These are phyloP conservation scores for Thrips palmi DNA, from an alignment of 1,140 invertebrate genomes.

Conservation along the genomic window DNA sequence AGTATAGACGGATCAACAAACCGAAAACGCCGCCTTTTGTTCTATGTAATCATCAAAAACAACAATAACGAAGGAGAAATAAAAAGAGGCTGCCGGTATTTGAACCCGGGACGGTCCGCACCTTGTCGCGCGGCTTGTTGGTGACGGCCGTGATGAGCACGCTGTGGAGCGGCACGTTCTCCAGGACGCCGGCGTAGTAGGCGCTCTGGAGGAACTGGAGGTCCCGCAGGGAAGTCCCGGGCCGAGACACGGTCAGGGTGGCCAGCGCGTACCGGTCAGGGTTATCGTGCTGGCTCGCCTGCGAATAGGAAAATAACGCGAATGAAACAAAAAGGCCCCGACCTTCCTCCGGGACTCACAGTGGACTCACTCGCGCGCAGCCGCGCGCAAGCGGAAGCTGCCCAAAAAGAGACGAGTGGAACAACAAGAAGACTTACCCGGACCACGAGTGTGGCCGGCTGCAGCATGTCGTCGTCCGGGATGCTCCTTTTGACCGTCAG, in stretches of 20 bases:
- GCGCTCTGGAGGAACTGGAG: constrained; percentile 50
- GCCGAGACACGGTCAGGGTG: constrained; percentile 47
- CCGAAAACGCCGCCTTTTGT: too few relatives aligned
- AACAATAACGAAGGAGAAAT: too few relatives aligned
- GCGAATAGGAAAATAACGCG: constrained; percentile 14
- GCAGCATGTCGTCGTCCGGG: constrained; percentile 35
- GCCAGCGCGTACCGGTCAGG: constrained; percentile 68
- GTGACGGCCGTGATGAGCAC: constrained; percentile 44
- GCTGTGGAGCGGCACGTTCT: constrained; percentile 52
- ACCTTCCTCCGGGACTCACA: not conserved
- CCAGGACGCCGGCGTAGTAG: constrained; percentile 50
- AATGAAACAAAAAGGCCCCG: not conserved
- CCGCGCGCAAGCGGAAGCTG: too few relatives aligned
- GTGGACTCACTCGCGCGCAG: too few relatives aligned
- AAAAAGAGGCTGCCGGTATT: too few relatives aligned
- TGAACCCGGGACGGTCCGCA: too few relatives aligned
- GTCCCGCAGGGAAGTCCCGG: constrained; percentile 22
- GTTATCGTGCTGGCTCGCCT: constrained; percentile 78
- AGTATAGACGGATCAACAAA: too few relatives aligned
- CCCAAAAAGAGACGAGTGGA: constrained; percentile 6
- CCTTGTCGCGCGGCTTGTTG: constrained; percentile 36
- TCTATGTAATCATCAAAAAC: too few relatives aligned
- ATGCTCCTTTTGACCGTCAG: constrained; percentile 39
- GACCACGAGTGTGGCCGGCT: constrained; percentile 57
- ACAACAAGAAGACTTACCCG: constrained; percentile 23